Conservation (phyloP, 2,888 invertebrate genomes). For the Encarsia formosa region DNA sequence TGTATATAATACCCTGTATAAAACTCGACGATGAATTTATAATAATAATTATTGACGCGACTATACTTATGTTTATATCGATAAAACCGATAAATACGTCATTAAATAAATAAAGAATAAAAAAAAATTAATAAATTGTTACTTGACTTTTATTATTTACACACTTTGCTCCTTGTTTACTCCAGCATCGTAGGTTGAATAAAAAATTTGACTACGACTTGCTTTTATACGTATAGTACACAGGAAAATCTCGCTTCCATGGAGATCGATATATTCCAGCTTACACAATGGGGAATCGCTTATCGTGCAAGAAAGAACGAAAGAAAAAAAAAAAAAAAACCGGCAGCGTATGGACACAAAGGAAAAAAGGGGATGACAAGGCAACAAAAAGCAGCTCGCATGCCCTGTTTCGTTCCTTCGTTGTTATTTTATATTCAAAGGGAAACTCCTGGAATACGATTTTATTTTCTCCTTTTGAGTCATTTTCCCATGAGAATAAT, state of each 20-base stretch:
- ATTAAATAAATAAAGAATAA: constrained; percentile 41
- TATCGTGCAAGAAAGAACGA: constrained; percentile 28
- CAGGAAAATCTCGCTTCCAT: no score
- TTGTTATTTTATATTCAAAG: no score
- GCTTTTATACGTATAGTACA: no score
- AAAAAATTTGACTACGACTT: no score
- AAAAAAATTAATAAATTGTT: constrained; percentile 35
- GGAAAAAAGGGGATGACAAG: constrained; percentile 20
- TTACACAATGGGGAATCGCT: constrained; percentile 34
- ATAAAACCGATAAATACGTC: constrained; percentile 43
- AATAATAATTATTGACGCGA: constrained; percentile 38
- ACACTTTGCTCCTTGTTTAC: no score
- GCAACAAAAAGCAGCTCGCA: constrained; percentile 21
- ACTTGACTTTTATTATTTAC: constrained; percentile 38
- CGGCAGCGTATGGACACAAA: constrained; percentile 11
- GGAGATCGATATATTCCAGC: constrained; percentile 39
- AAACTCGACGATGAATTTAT: constrained; percentile 38
- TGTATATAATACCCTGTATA: constrained; percentile 47
- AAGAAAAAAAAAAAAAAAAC: constrained; percentile 9
- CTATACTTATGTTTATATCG: constrained; percentile 48
- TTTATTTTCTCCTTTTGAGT: no score
- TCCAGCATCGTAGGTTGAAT: no score
- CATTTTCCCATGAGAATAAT: no score
- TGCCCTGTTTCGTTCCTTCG: no score
- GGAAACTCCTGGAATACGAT: no score